Base-by-base conservation (phyloP, 2,113 vertebrate species). In the Cacatua alba region DNA sequence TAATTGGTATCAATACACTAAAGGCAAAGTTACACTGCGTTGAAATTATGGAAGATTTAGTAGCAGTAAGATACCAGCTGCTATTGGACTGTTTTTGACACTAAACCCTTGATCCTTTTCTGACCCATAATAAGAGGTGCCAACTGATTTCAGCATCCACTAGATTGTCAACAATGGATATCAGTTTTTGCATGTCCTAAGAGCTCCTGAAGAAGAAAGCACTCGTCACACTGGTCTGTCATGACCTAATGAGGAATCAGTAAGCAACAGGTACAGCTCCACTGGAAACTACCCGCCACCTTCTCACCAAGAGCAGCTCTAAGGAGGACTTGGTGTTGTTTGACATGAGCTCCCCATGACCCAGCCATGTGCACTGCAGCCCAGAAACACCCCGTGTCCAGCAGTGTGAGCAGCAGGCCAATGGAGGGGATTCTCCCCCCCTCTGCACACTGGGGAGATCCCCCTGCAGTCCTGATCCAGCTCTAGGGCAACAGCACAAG, bases 131-230 rank as follows among this genome's bases (percentile, higher is more conserved):
- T 9, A 82, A 55, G 29, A 64, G 4, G 1, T 20, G 8, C 8
- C 62, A 67, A 29, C 3, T 13, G 31, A 76, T 37, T 46, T 62
- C 51, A 57, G 44, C 13, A 35, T 16, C 46, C 28, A 41, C 5
- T 13, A 43, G 35, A 16, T 2, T 31, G 13, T 20, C 44, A 53
- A 11, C 6, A 17, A 69, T 11, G 3, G 3, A 60, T 21, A 46
- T 9, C 0, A 64, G n/a, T 6, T 23, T n/a, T 55, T 4, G 33
- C 0, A 0, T 3, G 13, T 10, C 21, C 31, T 44, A n/a, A 44
- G 11, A 2, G 13, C 46, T 70, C 55, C 68, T 28, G 3, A 57
- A 37, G 17, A 55, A 59, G 14, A 24, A 63, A 84, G 14, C 18
- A 48, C 21, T 49, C 7, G 1, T 4, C 12, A 37, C 17, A 13